Evolutionary conservation across 2,797 vertebrate genomes (phyloP), one percentile per base, ranked within the genome.

Genomic region (Dicrostonyx torquatus): DNA sequence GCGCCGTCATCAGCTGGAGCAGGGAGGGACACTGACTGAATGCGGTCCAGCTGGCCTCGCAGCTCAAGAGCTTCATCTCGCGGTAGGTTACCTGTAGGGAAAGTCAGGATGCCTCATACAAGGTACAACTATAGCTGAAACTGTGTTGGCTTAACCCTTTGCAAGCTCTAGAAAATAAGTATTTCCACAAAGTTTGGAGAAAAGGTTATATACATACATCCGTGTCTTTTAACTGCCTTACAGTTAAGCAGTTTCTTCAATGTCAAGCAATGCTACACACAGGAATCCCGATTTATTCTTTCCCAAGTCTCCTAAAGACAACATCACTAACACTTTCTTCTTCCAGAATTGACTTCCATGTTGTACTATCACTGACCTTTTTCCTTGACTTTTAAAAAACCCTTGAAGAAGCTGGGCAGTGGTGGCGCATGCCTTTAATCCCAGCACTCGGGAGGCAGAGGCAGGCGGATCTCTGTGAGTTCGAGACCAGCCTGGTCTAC

Each of bases 1-100:
- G 85, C 2, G 87, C 20, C 1, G 98, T 97, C 96, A 99, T 98
- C 58, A 97, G 91, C 84, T 6, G 0, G 48, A 98, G 97, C 55
- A 99, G 98, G 79, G 94, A 70, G 0, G 84, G 26, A 91, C 98
- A 98, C 17, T 98, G 98, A 82, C 89, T 12, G 72, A 99, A 98
- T 0, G 98, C 95, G 0, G 70, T 68, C 98, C 98, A 98, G 0
- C 97, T 97, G 31, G 98, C 99, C 82, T 99, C 99, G 85, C 98
- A 99, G 29, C 92, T 91, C 91, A 98, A 72, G 66, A 99, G 95
- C 1, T 93, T 91, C 86, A 99, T 55, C 53, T 99, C 98, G 90
- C 93, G 97, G 75, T 96, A 97, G 79, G 97, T 95, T n/a, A 99
- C 97, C 99, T 99, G 97, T 91, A 96, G 93, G 95, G 75, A 94